A percentile compares a stretch with the other conserved stretches of the same genome.
phyloP scores from a whole-genome alignment of 2,113 vertebrate species.

The Gavia stellata region DNA sequence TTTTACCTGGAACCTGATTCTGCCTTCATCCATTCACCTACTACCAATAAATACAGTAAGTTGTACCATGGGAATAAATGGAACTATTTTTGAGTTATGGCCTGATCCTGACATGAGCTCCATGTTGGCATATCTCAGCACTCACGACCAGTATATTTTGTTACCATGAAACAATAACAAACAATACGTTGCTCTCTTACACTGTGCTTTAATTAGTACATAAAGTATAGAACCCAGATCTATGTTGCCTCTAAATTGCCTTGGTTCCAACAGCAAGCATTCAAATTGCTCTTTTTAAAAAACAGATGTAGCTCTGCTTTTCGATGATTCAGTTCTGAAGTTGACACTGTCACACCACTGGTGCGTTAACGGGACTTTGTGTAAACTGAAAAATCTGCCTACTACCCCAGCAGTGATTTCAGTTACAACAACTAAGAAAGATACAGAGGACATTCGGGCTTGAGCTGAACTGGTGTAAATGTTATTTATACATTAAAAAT shows the following conservation, averaged over 20 bases:
- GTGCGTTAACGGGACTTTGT: neutral
- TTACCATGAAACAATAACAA: neutral
- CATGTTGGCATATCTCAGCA: neutral
- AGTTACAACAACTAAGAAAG: neutral
- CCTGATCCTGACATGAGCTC: neutral
- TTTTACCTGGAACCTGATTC: neutral
- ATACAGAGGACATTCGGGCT: fast-evolving
- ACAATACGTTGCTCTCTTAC: neutral
- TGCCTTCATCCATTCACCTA: neutral
- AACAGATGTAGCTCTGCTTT: neutral
- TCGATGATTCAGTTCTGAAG: neutral
- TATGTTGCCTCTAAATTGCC: neutral
- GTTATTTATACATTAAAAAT: neutral
- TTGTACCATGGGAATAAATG: neutral
- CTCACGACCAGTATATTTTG: neutral
- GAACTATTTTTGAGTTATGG: neutral
- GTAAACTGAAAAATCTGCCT: neutral
- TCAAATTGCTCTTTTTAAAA: neutral
- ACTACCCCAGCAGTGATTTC: neutral
- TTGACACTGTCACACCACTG: neutral
- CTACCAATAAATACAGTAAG: neutral
- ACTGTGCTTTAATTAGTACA: neutral
- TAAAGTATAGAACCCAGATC: neutral
- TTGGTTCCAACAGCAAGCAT: neutral
- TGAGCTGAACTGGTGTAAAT: neutral